Evolutionary conservation across 2,888 invertebrate species (phyloP).

Genomic region (Leptinotarsa tumamoca): DNA sequence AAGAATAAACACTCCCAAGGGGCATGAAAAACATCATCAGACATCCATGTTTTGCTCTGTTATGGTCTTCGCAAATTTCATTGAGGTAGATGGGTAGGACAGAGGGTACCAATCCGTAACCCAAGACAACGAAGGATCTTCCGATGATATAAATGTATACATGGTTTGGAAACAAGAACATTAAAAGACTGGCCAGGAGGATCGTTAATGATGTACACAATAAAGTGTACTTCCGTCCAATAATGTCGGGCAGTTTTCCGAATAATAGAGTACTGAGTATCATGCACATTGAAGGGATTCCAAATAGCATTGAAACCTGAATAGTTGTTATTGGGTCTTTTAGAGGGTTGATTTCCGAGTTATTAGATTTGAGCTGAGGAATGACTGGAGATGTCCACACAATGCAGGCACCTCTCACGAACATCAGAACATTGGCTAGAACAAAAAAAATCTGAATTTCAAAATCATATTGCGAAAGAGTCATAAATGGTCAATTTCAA

Average conservation of each 20-base stretch:
- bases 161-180: conserved; percentile 63
- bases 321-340: conserved; percentile 47
- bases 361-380: conserved; percentile 11
- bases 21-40: conserved; percentile 16
- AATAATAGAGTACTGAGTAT: conserved; percentile 39
- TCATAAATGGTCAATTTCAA: too few species aligned
- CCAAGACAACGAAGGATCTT: background rate
- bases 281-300: conserved; percentile 33
- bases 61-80: background rate
- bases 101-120: background rate
- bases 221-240: conserved; percentile 67
- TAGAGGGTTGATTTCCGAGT: conserved; percentile 55
- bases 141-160: conserved; percentile 66
- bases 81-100: conserved; percentile 86
- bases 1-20: conserved; percentile 36
- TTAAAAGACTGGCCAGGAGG: conserved; percentile 44
- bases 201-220: too few species aligned
- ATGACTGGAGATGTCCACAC: conserved; percentile 62
- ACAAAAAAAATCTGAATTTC: background rate
- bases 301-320: background rate
- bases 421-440: conserved; percentile 64
- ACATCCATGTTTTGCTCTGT: too few species aligned
- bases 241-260: conserved; percentile 28
- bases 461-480: too few species aligned
- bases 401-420: conserved; percentile 63